A percentile compares a stretch with the other conserved stretches of the same genome.
phyloP scores from a whole-genome alignment of 2,797 vertebrate species.

The Sebastes aleutianus region DNA sequence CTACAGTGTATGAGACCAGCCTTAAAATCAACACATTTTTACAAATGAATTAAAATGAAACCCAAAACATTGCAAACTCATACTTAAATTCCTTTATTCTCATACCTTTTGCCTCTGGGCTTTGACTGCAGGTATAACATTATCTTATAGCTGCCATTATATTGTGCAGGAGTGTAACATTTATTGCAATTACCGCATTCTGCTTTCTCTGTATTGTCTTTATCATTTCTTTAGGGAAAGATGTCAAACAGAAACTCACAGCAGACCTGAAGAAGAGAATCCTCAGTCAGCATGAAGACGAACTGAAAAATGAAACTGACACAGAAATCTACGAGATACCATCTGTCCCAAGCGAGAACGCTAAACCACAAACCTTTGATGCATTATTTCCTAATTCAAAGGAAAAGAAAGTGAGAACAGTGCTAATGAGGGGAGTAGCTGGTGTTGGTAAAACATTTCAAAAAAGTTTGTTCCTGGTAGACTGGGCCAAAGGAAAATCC shows the following conservation, averaged over 20 bases:
- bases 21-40: no score
- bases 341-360: rapidly evolving
- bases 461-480: constrained; percentile 11
- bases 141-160: background rate
- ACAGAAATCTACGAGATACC: background rate
- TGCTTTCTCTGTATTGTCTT: background rate
- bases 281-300: background rate
- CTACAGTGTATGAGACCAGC: no score
- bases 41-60: no score
- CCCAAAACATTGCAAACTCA: background rate
- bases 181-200: background rate
- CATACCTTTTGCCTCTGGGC: background rate
- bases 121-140: background rate
- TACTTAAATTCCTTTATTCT: background rate
- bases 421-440: constrained; percentile 49
- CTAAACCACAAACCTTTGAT: background rate
- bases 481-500: constrained; percentile 3
- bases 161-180: background rate
- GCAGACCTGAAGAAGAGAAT: background rate
- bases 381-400: background rate
- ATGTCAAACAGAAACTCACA: rapidly evolving
- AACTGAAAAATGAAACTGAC: rapidly evolving
- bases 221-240: background rate
- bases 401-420: constrained; percentile 9
- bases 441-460: constrained; percentile 63